Base-by-base conservation (phyloP, 1,140 invertebrate genomes). In the Macrostomum lignano region DNA sequence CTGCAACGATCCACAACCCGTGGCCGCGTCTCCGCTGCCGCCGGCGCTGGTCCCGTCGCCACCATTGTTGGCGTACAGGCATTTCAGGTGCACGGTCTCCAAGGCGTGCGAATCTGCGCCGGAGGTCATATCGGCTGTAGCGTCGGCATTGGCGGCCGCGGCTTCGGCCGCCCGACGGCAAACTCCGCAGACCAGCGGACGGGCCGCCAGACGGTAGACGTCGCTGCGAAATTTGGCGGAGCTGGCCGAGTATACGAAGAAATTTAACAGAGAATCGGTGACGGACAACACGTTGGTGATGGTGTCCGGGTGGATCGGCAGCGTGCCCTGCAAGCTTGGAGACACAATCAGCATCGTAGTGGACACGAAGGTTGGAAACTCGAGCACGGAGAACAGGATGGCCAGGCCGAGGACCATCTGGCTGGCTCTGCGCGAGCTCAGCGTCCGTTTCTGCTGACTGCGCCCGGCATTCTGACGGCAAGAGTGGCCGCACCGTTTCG, bases 161-260 rank as follows among this genome's bases (percentile, higher is more conserved):
- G n/a, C n/a, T n/a, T n/a, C n/a, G n/a, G n/a, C n/a, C n/a, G n/a
- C n/a, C n/a, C n/a, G n/a, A n/a, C n/a, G n/a, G n/a, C n/a, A n/a
- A n/a, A n/a, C n/a, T n/a, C n/a, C 17, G 37, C 26, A 37, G 35
- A 38, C 34, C 39, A 40, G 33, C 40, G 41, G 37, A 44, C 41
- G 41, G 20, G 44, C 41, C 24, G 38, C 42, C 40, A 41, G 40
- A 40, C 39, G 40, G 21, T n/a, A 21, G 10, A 20, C n/a, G 14
- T 17, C 36, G 17, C 10, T 33, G 15, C 26, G 26, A 9, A 28
- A 28, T 9, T 17, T 28, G 15, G 15, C 19, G 19, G 14, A 15
- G 9, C 26, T 28, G 4, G 26, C 26, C 3, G 26, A 14, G 19
- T 28, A 28, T 15, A 28, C 26, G 9, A 28, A 28, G 9, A 28